phyloP scores from a whole-genome alignment of 2,113 vertebrate species.

The Hippopotamus amphibius region DNA sequence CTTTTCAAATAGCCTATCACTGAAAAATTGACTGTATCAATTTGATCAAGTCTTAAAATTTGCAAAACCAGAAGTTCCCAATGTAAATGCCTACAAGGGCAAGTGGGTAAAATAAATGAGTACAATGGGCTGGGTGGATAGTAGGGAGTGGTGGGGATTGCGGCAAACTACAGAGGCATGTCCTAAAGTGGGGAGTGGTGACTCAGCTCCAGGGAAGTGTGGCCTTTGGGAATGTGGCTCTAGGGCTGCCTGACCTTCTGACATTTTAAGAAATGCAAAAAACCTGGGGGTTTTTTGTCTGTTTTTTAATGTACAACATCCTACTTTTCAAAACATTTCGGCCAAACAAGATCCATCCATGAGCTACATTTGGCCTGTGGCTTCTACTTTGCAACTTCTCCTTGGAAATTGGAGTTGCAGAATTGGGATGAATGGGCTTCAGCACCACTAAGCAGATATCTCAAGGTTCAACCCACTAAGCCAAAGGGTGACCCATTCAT shows the following conservation, averaged over 20 bases:
- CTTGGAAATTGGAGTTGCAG: background rate
- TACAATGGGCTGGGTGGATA: background rate
- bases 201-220: background rate
- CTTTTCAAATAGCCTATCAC: background rate
- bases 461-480: background rate
- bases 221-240: background rate
- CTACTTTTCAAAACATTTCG: background rate
- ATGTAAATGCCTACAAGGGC: background rate
- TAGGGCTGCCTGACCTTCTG: background rate
- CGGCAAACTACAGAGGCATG: background rate
- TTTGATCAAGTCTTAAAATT: background rate
- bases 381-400: background rate
- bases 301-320: background rate
- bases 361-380: background rate
- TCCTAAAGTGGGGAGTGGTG: background rate
- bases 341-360: background rate
- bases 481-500: background rate
- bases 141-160: background rate
- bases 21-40: background rate
- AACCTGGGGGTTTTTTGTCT: background rate
- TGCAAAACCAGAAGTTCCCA: background rate
- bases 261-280: background rate
- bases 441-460: background rate
- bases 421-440: background rate
- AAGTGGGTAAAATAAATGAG: background rate